phyloP scores from a whole-genome alignment of 1,140 invertebrate species.

The Drosophila subpulchrella region DNA sequence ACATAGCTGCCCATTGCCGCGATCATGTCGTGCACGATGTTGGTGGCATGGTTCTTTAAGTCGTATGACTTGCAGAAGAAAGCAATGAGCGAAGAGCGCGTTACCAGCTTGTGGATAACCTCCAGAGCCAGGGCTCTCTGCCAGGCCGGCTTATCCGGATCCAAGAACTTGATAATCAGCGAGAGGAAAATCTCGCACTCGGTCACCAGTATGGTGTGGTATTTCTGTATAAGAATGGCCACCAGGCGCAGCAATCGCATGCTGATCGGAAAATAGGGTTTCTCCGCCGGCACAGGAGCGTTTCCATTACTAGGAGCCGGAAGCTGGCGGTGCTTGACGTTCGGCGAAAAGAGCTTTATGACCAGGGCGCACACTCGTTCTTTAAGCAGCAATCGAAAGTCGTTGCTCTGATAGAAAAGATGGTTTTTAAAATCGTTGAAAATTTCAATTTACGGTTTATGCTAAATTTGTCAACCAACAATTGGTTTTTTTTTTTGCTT shows the following conservation, averaged over 20 bases:
- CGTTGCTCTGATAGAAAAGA: slow-evolving; percentile 88
- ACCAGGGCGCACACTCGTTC: slow-evolving; percentile 98
- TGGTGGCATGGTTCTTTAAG: slow-evolving; percentile 95
- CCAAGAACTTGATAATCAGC: slow-evolving; percentile 97
- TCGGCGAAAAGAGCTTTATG: slow-evolving; percentile 98
- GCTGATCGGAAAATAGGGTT: slow-evolving; percentile 98
- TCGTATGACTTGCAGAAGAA: slow-evolving; percentile 98
- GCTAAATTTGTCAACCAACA: no score
- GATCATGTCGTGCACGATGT: slow-evolving; percentile 97
- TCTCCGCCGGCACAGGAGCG: slow-evolving; percentile 89
- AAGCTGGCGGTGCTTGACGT: slow-evolving; percentile 93
- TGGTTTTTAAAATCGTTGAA: no score
- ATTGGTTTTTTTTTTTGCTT: no score
- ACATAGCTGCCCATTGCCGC: slow-evolving; percentile 97
- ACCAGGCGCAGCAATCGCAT: slow-evolving; percentile 97
- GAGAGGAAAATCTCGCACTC: slow-evolving; percentile 99
- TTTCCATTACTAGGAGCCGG: slow-evolving; percentile 80
- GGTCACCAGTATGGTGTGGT: slow-evolving; percentile 96
- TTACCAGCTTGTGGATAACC: slow-evolving; percentile 97
- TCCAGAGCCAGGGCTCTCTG: slow-evolving; percentile 97
- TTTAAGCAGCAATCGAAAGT: slow-evolving; percentile 97
- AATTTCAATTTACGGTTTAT: no score
- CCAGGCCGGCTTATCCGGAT: slow-evolving; percentile 98
- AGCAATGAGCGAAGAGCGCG: slow-evolving; percentile 93
- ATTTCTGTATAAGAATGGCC: slow-evolving; percentile 96